Evolutionary conservation across 2,888 invertebrate species (phyloP).

Genomic region (Mamestra brassicae): DNA sequence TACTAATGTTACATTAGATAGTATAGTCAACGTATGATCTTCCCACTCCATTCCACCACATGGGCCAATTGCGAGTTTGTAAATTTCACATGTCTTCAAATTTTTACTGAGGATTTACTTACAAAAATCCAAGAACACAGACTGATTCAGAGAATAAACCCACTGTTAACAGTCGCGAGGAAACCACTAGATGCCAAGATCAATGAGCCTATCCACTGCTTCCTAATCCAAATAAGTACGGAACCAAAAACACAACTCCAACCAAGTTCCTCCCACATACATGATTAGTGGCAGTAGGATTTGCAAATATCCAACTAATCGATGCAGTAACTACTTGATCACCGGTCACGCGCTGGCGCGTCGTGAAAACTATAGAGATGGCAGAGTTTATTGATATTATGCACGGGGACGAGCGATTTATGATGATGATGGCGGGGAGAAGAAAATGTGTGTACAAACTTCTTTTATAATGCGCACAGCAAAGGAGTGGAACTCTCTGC

Average conservation of each 20-base stretch:
- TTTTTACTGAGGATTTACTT: too few species aligned
- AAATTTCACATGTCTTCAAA: too few species aligned
- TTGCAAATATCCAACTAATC: slow-evolving; percentile 52
- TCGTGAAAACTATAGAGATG: slow-evolving; percentile 11
- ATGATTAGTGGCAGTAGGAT: slow-evolving; percentile 46
- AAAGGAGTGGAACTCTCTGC: too few species aligned
- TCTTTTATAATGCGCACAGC: too few species aligned
- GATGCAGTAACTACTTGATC: slow-evolving; percentile 22
- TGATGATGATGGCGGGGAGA: background rate
- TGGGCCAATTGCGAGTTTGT: too few species aligned
- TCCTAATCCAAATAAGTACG: background rate
- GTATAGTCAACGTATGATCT: too few species aligned
- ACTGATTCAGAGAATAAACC: too few species aligned
- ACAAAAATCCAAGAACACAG: too few species aligned
- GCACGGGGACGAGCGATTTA: slow-evolving; percentile 2
- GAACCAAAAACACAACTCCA: slow-evolving; percentile 6
- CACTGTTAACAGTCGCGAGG: too few species aligned
- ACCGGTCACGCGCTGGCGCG: slow-evolving; percentile 39
- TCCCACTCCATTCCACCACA: too few species aligned
- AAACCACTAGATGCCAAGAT: background rate
- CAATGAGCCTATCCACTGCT: background rate
- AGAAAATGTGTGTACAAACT: background rate
- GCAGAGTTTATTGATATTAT: slow-evolving; percentile 24
- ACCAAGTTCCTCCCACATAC: slow-evolving; percentile 36
- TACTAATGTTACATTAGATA: too few species aligned